A percentile compares a stretch with the other conserved stretches of the same genome.
These are phyloP conservation scores for Brassicogethes aeneus DNA, from an alignment of 2,888 invertebrate species.

Conservation along the genomic window DNA sequence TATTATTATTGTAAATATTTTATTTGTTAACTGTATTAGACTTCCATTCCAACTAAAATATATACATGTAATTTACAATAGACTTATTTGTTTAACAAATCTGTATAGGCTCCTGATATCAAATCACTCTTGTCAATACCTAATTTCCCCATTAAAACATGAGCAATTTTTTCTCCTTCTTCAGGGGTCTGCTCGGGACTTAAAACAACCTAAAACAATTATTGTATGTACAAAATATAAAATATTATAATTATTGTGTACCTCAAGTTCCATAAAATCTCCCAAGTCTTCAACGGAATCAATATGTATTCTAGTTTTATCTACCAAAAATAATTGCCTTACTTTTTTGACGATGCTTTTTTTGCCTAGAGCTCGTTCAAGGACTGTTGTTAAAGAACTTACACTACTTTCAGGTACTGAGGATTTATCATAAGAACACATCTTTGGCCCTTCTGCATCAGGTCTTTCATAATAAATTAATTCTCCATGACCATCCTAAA, in stretches of 20 bases:
- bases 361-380: slow-evolving; percentile 58
- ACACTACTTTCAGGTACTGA: slow-evolving; percentile 46
- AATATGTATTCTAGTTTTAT: slow-evolving; percentile 79
- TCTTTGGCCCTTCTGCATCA: slow-evolving; percentile 71
- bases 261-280: slow-evolving; percentile 78
- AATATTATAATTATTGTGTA: slow-evolving; percentile 28
- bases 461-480: slow-evolving; percentile 75
- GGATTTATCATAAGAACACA: slow-evolving; percentile 60
- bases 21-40: too few relatives aligned
- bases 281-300: slow-evolving; percentile 77
- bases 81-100: slow-evolving; percentile 45
- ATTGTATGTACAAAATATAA: slow-evolving; percentile 2
- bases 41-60: too few relatives aligned
- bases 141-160: slow-evolving; percentile 57
- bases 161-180: slow-evolving; percentile 63
- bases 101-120: slow-evolving; percentile 67
- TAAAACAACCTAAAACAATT: slow-evolving; percentile 51
- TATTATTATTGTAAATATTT: too few relatives aligned
- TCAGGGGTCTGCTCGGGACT: slow-evolving; percentile 54
- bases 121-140: slow-evolving; percentile 54
- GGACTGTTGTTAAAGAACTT: slow-evolving; percentile 41
- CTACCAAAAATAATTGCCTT: slow-evolving; percentile 67
- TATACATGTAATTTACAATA: neutral
- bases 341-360: slow-evolving; percentile 67
- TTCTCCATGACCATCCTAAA: slow-evolving; percentile 49